These are phyloP conservation scores for Polydrusus pterygomalis DNA, from an alignment of 2,888 invertebrate genomes.

Conservation along the genomic window DNA sequence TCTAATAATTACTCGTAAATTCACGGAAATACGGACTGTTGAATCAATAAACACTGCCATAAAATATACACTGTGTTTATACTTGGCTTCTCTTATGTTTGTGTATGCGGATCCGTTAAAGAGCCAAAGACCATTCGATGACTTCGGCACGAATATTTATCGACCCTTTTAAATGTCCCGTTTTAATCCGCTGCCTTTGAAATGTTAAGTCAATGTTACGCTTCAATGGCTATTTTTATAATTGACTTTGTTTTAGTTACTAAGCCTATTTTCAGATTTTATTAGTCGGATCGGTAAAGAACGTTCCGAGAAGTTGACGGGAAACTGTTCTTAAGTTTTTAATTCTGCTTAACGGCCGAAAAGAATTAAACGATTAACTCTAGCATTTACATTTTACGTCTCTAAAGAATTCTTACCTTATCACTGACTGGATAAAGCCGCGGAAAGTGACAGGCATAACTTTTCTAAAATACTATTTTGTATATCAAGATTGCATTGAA, in stretches of 20 bases:
- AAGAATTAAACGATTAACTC: neutral
- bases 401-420: too few species aligned
- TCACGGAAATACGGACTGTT: slow-evolving; percentile 28
- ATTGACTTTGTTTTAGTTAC: slow-evolving; percentile 44
- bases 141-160: slow-evolving; percentile 42
- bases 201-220: slow-evolving; percentile 48
- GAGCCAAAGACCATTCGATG: slow-evolving; percentile 30
- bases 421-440: too few species aligned
- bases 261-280: slow-evolving; percentile 37
- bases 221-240: slow-evolving; percentile 46
- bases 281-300: slow-evolving; percentile 20
- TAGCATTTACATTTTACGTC: too few species aligned
- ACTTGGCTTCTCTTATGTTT: slow-evolving; percentile 32
- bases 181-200: slow-evolving; percentile 47
- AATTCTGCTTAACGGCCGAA: neutral
- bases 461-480: too few species aligned
- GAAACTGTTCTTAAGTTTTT: slow-evolving; percentile 1
- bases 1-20: slow-evolving; percentile 13
- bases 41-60: slow-evolving; percentile 23
- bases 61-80: slow-evolving; percentile 20
- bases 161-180: slow-evolving; percentile 47
- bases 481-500: too few species aligned
- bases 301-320: slow-evolving; percentile 17
- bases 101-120: slow-evolving; percentile 36
- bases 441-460: too few species aligned